Evolutionary conservation across 2,888 invertebrate species (phyloP), one percentile per base, ranked within the genome.

Genomic region (Branchinecta sandiegonensis): DNA sequence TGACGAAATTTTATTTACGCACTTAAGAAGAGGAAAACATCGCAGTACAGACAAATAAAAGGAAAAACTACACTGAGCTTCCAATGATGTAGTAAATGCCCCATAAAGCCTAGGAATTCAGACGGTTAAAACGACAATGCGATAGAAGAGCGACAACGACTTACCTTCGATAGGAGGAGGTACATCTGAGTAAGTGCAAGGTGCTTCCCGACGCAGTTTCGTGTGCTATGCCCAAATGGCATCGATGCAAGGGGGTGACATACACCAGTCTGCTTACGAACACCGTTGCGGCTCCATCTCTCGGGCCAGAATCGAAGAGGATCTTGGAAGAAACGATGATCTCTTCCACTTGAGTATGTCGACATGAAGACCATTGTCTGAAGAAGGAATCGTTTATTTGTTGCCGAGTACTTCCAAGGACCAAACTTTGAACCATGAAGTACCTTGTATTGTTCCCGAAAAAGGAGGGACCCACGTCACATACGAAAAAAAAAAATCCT

Each of bases 361-460:
- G 93, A 94, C 74, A 93, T 81, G 70, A 92, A 80, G 11, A 94
- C 80, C 73, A 91, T 80, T 67, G 89, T 88, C 88, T 92, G 81
- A 11, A 81, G 79, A 66, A 46, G 69, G 71, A 67, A 71, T 37
- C 4, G 37, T 37, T 4, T 37, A 5, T 37, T 37, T 37, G 6
- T 6, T 37, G 37, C 37, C 6, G 37, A 37, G 37, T 37, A 37
- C 5, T 37, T 37, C 5, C 37, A 37, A 37, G 37, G 37, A 37
- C 6, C 37, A 37, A 37, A 37, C 37, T 4, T 37, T 37, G 6
- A 4, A 37, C 5, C 37, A 37, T 6, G 37, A 37, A 0, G 37
- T 37, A 37, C 6, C 1, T 37, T 37, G 4, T 4, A 5, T 37
- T 37, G 6, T 37, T 37, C 37, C 37, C 37, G 37, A 5, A 37